A percentile compares a stretch with the other conserved stretches of the same genome.
Evolutionary conservation across 2,113 vertebrate species (phyloP).

Genomic region (Apus apus): DNA sequence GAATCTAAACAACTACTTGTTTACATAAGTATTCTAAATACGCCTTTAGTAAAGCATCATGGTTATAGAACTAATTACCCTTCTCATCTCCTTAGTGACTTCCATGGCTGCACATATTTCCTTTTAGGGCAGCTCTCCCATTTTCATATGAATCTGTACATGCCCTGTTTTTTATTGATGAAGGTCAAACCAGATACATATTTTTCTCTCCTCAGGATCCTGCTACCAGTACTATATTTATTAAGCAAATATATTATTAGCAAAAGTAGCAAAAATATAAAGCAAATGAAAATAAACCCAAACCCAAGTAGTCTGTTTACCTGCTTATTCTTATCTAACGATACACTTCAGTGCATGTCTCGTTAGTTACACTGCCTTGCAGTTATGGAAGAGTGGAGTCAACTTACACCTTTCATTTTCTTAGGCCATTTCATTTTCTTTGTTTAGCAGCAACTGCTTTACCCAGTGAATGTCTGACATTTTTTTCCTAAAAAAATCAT

Average conservation of each 20-base stretch:
- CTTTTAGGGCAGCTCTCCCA: neutral
- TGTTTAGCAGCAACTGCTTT: neutral
- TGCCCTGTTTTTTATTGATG: neutral
- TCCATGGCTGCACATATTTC: neutral
- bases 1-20: constrained; percentile 3
- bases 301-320: neutral
- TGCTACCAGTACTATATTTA: neutral
- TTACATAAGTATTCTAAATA: constrained; percentile 25
- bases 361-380: neutral
- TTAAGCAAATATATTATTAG: neutral
- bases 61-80: neutral
- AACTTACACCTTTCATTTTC: neutral
- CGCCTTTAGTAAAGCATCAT: neutral
- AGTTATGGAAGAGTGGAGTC: neutral
- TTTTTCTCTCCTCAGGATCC: neutral
- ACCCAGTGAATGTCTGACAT: neutral
- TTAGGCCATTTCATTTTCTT: neutral
- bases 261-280: neutral
- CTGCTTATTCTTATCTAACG: neutral
- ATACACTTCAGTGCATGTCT: neutral
- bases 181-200: neutral
- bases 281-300: neutral
- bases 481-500: neutral
- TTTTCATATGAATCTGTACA: neutral
- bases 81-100: neutral